Conservation (phyloP, 2,888 invertebrate species). For the Drosophila lacicola region DNA sequence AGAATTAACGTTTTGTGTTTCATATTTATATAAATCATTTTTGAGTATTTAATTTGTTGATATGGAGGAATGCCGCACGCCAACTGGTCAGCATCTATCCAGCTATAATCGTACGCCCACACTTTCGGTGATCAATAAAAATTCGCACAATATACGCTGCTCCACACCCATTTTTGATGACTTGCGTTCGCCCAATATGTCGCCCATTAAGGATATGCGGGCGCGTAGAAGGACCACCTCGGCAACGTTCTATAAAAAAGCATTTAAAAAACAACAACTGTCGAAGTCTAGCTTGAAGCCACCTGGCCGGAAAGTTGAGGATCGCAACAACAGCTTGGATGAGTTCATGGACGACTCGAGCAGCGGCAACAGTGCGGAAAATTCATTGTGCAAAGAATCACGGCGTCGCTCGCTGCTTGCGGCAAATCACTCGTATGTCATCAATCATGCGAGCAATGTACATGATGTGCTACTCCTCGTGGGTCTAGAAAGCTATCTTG, state of each 20-base stretch:
- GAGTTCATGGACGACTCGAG: background rate
- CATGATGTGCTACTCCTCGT: background rate
- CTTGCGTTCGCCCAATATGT: background rate
- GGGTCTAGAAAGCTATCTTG: background rate
- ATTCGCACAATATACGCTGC: background rate
- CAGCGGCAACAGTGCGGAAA: background rate
- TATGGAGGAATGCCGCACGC: background rate
- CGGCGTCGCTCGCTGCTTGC: background rate
- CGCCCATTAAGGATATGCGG: background rate
- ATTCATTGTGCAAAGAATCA: background rate
- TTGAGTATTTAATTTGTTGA: background rate
- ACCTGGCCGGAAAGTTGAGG: background rate
- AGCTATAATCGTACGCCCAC: background rate
- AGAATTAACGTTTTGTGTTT: too few species aligned
- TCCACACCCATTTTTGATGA: background rate
- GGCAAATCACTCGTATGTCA: background rate
- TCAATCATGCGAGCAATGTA: background rate
- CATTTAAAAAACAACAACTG: background rate
- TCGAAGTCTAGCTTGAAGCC: background rate
- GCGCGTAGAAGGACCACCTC: background rate
- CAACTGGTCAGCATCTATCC: background rate
- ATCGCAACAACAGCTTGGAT: background rate
- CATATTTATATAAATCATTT: background rate
- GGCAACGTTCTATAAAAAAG: background rate
- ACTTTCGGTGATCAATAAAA: background rate